Base-by-base conservation (phyloP, 2,888 invertebrate genomes). In the Petrophora chlorosata region DNA sequence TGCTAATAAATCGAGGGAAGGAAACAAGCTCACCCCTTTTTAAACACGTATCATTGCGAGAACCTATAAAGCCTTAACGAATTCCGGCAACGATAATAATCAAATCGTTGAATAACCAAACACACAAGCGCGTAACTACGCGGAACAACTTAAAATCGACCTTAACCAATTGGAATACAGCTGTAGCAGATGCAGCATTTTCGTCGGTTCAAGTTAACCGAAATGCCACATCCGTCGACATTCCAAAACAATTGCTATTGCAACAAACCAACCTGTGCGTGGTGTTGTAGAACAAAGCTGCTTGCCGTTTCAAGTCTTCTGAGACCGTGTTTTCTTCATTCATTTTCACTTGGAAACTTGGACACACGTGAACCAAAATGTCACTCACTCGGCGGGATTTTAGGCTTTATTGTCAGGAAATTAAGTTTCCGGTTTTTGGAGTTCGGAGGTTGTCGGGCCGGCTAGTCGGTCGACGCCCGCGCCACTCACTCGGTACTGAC, bases 221-320 rank as follows among this genome's bases (percentile, higher is more conserved):
- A 54, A 49, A 58, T 53, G 47, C 50, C 53, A 58, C 64, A 67
- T 72, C 70, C 68, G 67, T 58, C 56, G 61, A 60, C 53, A 64
- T 61, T 59, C 62, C 55, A 61, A 47, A 49, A 56, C 59, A 61
- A 61, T 53, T 47, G 55, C 51, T 54, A 17, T 41, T 60, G 57
- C 61, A 73, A 77, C 82, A 60, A 71, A 89, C 89, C 89, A 71
- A 89, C 89, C 89, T 87, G 66, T 84, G 77, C 14, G 88, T 88
- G 5, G 89, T 79, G 65, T 90, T 88, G 67, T 90, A 90, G 66
- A 87, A 89, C 82, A 87, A 78, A 34, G 89, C 89, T 2, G 89
- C 89, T 57, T 90, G 88, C 52, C 89, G 71, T 65, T 90, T 90
- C 67, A 90, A 62, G 51, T 90, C 89, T 33, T 86, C 85, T 40